These are phyloP conservation scores for Procambarus virginalis DNA, from an alignment of 1,140 invertebrate genomes.

Conservation along the genomic window DNA sequence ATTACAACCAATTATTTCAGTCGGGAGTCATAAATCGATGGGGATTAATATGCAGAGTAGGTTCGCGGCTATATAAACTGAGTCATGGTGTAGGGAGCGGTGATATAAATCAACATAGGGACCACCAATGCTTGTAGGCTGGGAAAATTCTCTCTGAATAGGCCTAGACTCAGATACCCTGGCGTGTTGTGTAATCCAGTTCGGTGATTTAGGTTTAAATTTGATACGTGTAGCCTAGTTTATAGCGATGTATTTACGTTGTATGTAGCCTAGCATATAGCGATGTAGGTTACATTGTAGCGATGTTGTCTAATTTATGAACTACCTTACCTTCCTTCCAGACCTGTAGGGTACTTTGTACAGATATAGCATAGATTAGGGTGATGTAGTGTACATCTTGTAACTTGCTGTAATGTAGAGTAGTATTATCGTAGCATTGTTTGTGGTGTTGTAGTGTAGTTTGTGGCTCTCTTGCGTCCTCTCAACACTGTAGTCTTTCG, in stretches of 20 bases:
- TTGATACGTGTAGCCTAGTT: too few relatives aligned
- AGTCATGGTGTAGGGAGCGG: constrained; percentile 32
- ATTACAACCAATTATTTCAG: constrained; percentile 63
- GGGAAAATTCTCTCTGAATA: background rate
- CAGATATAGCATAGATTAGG: background rate
- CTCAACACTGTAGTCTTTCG: too few relatives aligned
- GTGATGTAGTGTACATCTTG: background rate
- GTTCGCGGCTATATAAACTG: constrained; percentile 39
- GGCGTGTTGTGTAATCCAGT: background rate
- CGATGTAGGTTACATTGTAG: background rate
- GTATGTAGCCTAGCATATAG: background rate
- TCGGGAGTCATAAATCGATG: constrained; percentile 53
- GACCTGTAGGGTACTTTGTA: too few relatives aligned
- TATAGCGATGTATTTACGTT: too few relatives aligned
- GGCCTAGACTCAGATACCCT: background rate
- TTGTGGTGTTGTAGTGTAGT: background rate
- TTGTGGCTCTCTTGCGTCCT: background rate
- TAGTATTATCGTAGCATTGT: background rate
- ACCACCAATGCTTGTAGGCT: background rate
- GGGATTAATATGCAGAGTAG: constrained; percentile 63
- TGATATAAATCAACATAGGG: constrained; percentile 45
- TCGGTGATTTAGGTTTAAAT: background rate
- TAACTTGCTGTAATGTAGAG: background rate
- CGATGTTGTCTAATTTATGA: too few relatives aligned
- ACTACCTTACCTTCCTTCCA: too few relatives aligned